These are phyloP conservation scores for Corythaixoides concolor DNA, from an alignment of 2,113 vertebrate species.

Conservation along the genomic window DNA sequence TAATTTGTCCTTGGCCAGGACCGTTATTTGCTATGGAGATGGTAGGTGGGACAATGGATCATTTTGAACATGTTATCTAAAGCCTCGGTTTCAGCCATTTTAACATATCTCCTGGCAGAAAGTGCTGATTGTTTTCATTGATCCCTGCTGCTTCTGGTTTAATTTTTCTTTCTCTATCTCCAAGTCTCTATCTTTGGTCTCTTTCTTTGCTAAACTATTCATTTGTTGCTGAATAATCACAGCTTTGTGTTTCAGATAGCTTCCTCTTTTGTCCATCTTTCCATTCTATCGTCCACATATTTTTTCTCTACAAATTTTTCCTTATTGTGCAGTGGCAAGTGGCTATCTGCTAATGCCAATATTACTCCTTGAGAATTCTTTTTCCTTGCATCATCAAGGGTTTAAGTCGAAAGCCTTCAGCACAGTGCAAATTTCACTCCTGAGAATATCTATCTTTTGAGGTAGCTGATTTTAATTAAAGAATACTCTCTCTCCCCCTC, in stretches of 20 bases:
- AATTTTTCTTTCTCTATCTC: constrained; percentile 37
- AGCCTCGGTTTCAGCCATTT: neutral
- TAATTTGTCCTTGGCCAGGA: neutral
- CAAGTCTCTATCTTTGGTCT: neutral
- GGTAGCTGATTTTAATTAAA: constrained; percentile 70
- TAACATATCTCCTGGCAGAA: constrained; percentile 22
- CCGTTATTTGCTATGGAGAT: neutral
- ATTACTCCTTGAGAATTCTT: constrained; percentile 27
- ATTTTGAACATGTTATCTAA: neutral
- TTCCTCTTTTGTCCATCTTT: neutral
- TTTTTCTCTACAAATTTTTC: neutral
- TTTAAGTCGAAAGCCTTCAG: constrained; percentile 60
- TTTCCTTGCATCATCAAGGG: constrained; percentile 48
- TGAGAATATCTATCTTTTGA: constrained; percentile 67
- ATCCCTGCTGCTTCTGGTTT: constrained; percentile 28
- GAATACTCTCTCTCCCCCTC: constrained; percentile 3
- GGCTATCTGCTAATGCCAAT: constrained; percentile 33
- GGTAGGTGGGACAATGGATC: neutral
- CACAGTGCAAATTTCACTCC: constrained; percentile 61
- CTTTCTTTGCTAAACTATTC: constrained; percentile 3
- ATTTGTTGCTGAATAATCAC: neutral
- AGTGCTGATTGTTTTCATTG: constrained; percentile 35
- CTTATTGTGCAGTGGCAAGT: neutral
- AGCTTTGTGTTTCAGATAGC: neutral
- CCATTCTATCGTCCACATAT: neutral